Conservation (phyloP, 1,140 invertebrate species). For the Gyrodactylus salaris region DNA sequence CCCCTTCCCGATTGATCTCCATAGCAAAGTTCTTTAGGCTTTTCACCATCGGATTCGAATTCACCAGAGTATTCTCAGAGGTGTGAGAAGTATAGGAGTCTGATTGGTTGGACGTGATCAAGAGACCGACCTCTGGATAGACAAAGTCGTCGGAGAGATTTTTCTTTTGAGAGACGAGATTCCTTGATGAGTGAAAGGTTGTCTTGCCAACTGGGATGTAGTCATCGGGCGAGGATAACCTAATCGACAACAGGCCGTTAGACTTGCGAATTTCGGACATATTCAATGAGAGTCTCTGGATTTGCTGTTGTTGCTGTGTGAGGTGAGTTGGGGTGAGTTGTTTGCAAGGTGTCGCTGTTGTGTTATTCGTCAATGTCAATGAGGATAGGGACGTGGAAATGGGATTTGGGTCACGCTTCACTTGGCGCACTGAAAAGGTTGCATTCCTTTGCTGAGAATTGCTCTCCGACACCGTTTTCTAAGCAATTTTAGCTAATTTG, state of each 20-base stretch:
- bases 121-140: background rate
- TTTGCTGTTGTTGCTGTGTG: too few species aligned
- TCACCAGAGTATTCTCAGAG: background rate
- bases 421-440: too few species aligned
- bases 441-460: too few species aligned
- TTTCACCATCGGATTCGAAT: background rate
- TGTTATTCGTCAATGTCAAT: too few species aligned
- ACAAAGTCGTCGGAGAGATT: background rate
- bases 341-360: too few species aligned
- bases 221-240: background rate
- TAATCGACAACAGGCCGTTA: background rate
- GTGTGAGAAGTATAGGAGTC: background rate
- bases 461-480: too few species aligned
- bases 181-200: background rate
- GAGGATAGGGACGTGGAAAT: too few species aligned
- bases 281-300: too few species aligned
- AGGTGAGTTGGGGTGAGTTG: too few species aligned
- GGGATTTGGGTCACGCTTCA: too few species aligned
- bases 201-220: background rate
- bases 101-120: background rate
- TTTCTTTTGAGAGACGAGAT: background rate
- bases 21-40: background rate
- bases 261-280: too few species aligned
- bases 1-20: background rate
- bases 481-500: too few species aligned